Evolutionary conservation across 2,888 invertebrate species (phyloP), one percentile per base, ranked within the genome.

Genomic region (Papilio gigon): DNA sequence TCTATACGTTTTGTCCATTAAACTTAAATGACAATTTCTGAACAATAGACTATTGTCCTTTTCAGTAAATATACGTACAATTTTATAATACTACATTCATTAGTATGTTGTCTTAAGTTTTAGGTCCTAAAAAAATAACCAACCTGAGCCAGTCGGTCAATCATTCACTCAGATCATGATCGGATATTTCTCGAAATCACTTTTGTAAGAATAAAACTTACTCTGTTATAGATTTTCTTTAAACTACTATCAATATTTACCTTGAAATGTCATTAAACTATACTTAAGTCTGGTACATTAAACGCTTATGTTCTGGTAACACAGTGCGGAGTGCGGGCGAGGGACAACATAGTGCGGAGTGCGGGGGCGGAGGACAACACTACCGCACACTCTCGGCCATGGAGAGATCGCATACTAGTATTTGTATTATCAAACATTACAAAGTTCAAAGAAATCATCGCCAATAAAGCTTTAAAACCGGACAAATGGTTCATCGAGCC

Each of bases 1-100:
- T 67, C 40, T 42, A 42, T 62, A 33, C 40, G 14, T 53, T 56
- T 62, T 56, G 62, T 56, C 37, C 37, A 44, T 20, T 59, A 25
- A 65, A 22, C 25, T 59, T 65, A 44, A 65, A 65, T 22, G 33
- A 47, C 35, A 22, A 56, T 59, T 44, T 9, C 25, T 25, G n/a
- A 22, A 58, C 58, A 65, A 65, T 65, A 40, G 35, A 47, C 56
- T 37, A 60, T 60, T 60, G 30, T 30, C 53, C 30, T 30, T 53
- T 30, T 53, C 30, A 53, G n/a, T 53, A 25, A 30, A n/a, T 25
- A 53, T 27, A 0, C 2, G n/a, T 30, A 17, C n/a, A 17, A 53
- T 53, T 53, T 53, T 53, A 53, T 17, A 25, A 25, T 30, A 27
- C 53, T n/a, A 30, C 9, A 8, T 53, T 17, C 30, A 53, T n/a